phyloP scores from a whole-genome alignment of 2,888 invertebrate species.

The Brenthis hecate region DNA sequence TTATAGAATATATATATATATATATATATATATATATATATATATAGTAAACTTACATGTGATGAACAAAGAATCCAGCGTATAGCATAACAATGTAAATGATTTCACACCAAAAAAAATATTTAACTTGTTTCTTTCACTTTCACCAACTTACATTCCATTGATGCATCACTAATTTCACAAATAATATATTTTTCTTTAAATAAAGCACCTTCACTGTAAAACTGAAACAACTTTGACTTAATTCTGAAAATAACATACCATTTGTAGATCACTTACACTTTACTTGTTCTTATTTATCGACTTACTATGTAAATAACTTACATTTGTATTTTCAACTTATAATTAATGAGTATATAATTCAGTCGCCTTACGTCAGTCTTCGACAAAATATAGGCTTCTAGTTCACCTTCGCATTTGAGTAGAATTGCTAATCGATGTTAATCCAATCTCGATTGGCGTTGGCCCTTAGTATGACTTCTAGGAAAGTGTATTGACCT shows the following conservation, averaged over 20 bases:
- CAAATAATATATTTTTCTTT: too few relatives aligned
- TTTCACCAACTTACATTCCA: neutral
- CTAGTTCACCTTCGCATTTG: slow-evolving; percentile 28
- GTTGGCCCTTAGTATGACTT: slow-evolving; percentile 29
- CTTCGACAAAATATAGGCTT: slow-evolving; percentile 11
- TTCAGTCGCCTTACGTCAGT: neutral
- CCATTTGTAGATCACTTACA: too few relatives aligned
- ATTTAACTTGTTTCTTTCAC: neutral
- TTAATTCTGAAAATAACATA: too few relatives aligned
- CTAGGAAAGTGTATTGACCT: slow-evolving; percentile 11
- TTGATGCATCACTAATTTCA: neutral
- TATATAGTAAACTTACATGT: slow-evolving; percentile 13
- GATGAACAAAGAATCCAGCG: neutral
- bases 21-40: neutral
- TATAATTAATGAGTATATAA: neutral
- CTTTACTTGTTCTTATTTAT: too few relatives aligned
- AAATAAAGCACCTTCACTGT: too few relatives aligned
- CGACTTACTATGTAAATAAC: too few relatives aligned
- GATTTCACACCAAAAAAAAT: neutral
- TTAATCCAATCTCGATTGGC: slow-evolving; percentile 38
- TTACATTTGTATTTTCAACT: too few relatives aligned
- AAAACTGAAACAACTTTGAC: too few relatives aligned
- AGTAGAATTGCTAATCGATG: slow-evolving; percentile 42
- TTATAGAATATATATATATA: neutral
- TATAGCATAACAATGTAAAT: neutral